Evolutionary conservation across 2,113 vertebrate species (phyloP).

Genomic region (Psilopogon haemacephalus): DNA sequence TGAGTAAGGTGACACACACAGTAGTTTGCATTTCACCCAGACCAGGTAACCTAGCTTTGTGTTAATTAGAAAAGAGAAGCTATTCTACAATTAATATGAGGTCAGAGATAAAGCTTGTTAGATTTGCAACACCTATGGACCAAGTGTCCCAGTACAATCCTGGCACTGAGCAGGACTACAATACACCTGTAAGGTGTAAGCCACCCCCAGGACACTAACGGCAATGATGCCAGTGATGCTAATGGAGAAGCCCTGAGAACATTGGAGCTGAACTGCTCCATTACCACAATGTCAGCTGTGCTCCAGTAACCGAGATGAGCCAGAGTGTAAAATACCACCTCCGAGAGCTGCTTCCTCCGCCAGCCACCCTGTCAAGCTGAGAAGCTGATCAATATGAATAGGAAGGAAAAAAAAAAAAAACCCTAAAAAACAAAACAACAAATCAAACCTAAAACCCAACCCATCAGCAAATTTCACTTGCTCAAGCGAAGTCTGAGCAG

Average conservation of each 20-base stretch:
- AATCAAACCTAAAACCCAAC: neutral
- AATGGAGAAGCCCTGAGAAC: accelerated
- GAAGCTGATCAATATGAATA: slow-evolving; percentile 11
- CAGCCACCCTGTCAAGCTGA: neutral
- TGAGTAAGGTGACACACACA: neutral
- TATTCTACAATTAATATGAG: slow-evolving; percentile 14
- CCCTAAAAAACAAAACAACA: neutral
- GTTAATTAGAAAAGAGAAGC: slow-evolving; percentile 33
- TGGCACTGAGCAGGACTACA: neutral
- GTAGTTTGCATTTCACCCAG: neutral
- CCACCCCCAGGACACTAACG: neutral
- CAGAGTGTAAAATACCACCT: neutral
- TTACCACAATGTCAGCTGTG: accelerated
- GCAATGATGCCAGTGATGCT: neutral
- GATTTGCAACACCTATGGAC: accelerated
- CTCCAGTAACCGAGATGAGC: neutral
- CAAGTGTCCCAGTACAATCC: neutral
- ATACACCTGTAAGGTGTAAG: neutral
- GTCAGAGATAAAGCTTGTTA: neutral
- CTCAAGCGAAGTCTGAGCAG: neutral
- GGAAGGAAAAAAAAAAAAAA: neutral
- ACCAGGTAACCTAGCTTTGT: neutral
- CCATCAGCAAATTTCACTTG: slow-evolving; percentile 29
- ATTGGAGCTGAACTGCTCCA: neutral
- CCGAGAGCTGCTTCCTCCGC: neutral